These are phyloP conservation scores for Leptinotarsa haldemani DNA, from an alignment of 2,888 invertebrate species.

Conservation along the genomic window DNA sequence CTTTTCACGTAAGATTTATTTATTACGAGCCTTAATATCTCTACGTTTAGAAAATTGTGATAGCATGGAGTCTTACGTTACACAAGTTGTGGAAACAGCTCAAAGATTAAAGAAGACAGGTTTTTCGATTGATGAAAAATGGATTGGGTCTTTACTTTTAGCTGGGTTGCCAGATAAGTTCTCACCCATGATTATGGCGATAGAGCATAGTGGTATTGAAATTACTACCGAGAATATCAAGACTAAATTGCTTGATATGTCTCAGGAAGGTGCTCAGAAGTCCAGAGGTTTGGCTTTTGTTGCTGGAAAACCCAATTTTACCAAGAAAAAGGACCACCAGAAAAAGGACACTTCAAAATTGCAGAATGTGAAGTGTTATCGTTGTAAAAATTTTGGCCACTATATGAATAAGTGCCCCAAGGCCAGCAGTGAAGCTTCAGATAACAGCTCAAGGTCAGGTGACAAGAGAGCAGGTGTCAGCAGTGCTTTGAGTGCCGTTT, in stretches of 20 bases:
- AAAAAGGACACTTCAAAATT: conserved; percentile 20
- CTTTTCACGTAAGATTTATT: conserved; percentile 4
- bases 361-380: not conserved
- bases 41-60: conserved; percentile 14
- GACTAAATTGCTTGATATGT: not conserved
- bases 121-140: not conserved
- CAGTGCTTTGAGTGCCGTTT: not conserved
- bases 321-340: not conserved
- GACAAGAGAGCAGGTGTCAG: not conserved
- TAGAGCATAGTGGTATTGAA: not conserved
- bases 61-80: conserved; percentile 9
- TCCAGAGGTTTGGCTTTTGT: not conserved
- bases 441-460: not conserved
- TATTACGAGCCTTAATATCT: conserved; percentile 3
- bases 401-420: not conserved
- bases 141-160: not conserved
- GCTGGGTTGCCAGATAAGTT: not conserved
- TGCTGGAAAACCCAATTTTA: not conserved
- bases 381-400: not conserved
- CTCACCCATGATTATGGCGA: not conserved
- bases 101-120: not conserved
- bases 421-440: not conserved
- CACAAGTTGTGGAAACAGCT: conserved; percentile 8
- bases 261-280: not conserved
- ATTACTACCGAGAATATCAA: conserved; percentile 11